A percentile compares a stretch with the other conserved stretches of the same genome.
Evolutionary conservation across 2,888 invertebrate genomes (phyloP).

Genomic region (Xestia xanthographa): DNA sequence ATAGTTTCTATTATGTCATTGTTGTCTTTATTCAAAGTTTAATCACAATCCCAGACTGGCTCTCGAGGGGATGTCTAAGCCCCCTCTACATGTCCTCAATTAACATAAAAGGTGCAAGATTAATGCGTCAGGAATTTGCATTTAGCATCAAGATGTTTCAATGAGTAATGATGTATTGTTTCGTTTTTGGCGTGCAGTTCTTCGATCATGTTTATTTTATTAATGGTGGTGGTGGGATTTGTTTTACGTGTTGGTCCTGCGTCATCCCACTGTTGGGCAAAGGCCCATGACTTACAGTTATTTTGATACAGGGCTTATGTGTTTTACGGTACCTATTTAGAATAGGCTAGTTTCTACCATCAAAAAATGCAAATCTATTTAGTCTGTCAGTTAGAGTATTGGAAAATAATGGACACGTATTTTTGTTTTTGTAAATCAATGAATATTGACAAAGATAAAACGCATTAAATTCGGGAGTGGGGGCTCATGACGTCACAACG

Average conservation of each 20-base stretch:
- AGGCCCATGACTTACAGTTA: too few species aligned
- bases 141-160: conserved; percentile 58
- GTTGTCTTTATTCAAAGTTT: conserved; percentile 54
- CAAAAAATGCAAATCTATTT: too few species aligned
- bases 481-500: too few species aligned
- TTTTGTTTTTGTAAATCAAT: too few species aligned
- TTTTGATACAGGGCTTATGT: too few species aligned
- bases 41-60: conserved; percentile 52
- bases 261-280: too few species aligned
- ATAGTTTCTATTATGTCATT: conserved; percentile 42
- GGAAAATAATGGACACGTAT: too few species aligned
- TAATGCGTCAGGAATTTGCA: conserved; percentile 61
- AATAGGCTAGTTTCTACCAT: too few species aligned
- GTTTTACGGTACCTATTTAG: not conserved
- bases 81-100: conserved; percentile 57
- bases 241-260: not conserved
- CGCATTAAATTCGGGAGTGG: too few species aligned
- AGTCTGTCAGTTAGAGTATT: too few species aligned
- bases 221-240: not conserved
- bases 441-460: too few species aligned
- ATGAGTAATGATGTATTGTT: conserved; percentile 57
- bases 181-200: conserved; percentile 38
- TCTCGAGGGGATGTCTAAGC: conserved; percentile 47
- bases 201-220: conserved; percentile 22
- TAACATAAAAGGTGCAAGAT: conserved; percentile 65